Percentiles rank a stretch among this genome's conserved stretches.
These are phyloP conservation scores for Fragum sueziense DNA, from an alignment of 2,888 invertebrate genomes.

Conservation along the genomic window DNA sequence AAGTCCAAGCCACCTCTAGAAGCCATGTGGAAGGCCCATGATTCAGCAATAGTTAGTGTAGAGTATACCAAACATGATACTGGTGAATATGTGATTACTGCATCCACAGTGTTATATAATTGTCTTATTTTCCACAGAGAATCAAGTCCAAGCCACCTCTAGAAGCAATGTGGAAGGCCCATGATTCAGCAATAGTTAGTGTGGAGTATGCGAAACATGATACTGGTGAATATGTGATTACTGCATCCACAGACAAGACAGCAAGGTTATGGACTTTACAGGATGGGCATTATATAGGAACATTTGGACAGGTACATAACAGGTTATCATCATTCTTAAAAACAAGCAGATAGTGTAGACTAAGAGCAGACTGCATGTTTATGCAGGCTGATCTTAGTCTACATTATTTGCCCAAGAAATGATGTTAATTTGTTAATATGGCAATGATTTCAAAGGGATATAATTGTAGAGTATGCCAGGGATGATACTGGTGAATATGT, in stretches of 20 bases:
- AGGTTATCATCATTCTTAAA: not conserved
- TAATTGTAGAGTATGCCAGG: not conserved
- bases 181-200: conserved; percentile 80
- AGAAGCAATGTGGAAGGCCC: conserved; percentile 75
- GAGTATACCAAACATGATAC: conserved; percentile 76
- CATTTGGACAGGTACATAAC: conserved; percentile 80
- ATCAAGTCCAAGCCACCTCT: conserved; percentile 71
- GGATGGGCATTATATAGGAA: conserved; percentile 79
- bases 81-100: conserved; percentile 76
- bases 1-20: conserved; percentile 70
- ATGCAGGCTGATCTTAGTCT: too few relatives aligned
- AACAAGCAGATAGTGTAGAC: not conserved
- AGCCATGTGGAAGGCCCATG: conserved; percentile 77
- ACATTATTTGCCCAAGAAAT: not conserved
- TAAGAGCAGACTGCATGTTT: too few relatives aligned
- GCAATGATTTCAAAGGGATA: too few relatives aligned
- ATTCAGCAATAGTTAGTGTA: conserved; percentile 79
- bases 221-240: conserved; percentile 74
- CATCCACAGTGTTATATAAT: too few relatives aligned
- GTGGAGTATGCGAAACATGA: conserved; percentile 78
- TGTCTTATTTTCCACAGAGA: too few relatives aligned
- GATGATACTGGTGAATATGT: not conserved
- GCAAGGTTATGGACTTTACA: conserved; percentile 78
- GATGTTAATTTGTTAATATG: not conserved
- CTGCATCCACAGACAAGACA: conserved; percentile 80